Conservation (phyloP, 2,113 vertebrate genomes). For the Dipodomys merriami region DNA sequence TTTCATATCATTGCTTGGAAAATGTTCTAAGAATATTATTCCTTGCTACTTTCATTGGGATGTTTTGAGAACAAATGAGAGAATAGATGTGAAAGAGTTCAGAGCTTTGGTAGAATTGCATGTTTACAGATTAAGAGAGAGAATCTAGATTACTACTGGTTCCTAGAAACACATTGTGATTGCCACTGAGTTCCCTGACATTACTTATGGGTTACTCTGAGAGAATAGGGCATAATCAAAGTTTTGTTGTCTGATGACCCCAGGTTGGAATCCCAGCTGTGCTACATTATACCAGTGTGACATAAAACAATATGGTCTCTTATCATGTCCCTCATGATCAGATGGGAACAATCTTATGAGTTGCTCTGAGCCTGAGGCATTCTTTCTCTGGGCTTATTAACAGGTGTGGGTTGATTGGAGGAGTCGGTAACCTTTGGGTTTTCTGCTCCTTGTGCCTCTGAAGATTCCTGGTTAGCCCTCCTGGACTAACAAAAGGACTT, state of each 20-base stretch:
- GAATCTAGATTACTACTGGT: background rate
- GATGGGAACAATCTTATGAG: background rate
- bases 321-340: rapidly evolving
- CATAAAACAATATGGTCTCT: background rate
- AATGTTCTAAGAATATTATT: conserved; percentile 23
- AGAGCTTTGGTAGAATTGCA: background rate
- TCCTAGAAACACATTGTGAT: background rate
- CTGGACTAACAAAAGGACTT: background rate
- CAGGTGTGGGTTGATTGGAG: background rate
- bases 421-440: background rate
- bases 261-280: background rate
- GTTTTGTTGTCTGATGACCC: background rate
- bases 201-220: background rate
- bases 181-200: background rate
- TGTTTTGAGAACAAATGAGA: background rate
- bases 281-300: background rate
- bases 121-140: background rate
- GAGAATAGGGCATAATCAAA: background rate
- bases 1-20: conserved; percentile 44
- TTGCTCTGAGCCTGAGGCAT: background rate
- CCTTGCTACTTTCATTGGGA: background rate
- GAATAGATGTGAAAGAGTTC: background rate
- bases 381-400: background rate
- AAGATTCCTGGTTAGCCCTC: background rate
- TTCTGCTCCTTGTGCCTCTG: background rate